phyloP scores from a whole-genome alignment of 2,797 vertebrate species.

The Acrossocheilus fasciatus region DNA sequence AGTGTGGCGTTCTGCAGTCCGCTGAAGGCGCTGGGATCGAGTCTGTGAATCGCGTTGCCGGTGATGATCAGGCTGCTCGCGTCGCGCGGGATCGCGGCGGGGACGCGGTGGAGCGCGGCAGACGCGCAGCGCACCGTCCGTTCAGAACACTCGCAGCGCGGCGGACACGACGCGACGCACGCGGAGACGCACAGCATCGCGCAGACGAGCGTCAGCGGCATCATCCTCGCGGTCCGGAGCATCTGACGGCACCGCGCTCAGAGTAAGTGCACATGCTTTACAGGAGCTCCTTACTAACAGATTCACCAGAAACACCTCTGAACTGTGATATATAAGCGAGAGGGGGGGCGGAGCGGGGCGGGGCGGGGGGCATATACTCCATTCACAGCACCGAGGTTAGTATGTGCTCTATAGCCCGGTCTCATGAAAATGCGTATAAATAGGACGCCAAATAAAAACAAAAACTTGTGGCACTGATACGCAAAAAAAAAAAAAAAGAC shows the following conservation, averaged over 20 bases:
- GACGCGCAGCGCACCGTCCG: constrained; percentile 78
- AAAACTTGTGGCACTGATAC: too few relatives aligned
- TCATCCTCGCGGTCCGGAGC: constrained; percentile 27
- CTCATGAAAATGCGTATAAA: too few relatives aligned
- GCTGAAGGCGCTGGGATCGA: constrained; percentile 73
- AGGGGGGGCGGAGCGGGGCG: not conserved
- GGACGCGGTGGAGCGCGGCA: constrained; percentile 71
- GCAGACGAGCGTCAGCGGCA: constrained; percentile 48
- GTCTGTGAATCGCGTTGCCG: constrained; percentile 73
- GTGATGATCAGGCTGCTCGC: constrained; percentile 75
- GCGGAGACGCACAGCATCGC: constrained; percentile 66
- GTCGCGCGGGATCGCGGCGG: constrained; percentile 73
- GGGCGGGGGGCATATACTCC: not conserved
- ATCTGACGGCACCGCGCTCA: not conserved
- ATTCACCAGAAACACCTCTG: not conserved
- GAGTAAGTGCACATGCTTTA: constrained; percentile 12
- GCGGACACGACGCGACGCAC: constrained; percentile 72
- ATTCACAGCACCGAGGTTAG: not conserved
- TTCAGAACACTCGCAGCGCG: constrained; percentile 77
- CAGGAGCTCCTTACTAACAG: not conserved
- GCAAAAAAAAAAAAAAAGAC: too few relatives aligned
- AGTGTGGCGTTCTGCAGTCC: constrained; percentile 77
- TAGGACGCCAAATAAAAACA: too few relatives aligned
- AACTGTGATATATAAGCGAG: not conserved
- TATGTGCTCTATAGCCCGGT: too few relatives aligned